Evolutionary conservation across 2,113 vertebrate genomes (phyloP).

Genomic region (Bothrops jararaca): DNA sequence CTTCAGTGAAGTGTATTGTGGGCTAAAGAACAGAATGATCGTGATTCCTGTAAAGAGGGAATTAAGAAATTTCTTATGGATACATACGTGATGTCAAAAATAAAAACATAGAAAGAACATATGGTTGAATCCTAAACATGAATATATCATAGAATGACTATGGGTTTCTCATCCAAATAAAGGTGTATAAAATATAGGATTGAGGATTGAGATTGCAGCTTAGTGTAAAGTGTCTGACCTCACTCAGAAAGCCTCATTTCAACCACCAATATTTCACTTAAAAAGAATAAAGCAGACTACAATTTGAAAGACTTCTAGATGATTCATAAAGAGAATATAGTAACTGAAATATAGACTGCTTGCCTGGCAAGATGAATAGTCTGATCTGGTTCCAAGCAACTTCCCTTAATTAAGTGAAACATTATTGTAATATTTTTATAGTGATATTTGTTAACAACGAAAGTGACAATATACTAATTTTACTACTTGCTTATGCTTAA

Average conservation of each 20-base stretch:
- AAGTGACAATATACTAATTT: slow-evolving; percentile 12
- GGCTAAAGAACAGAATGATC: background rate
- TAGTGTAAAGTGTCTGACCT: background rate
- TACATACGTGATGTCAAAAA: background rate
- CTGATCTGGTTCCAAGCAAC: background rate
- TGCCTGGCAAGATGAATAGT: no score
- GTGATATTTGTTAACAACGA: slow-evolving; percentile 37
- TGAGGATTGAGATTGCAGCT: background rate
- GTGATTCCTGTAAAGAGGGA: background rate
- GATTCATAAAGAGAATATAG: background rate
- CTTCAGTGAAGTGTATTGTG: background rate
- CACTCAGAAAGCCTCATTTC: background rate
- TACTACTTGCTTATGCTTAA: slow-evolving; percentile 23
- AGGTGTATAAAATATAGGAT: background rate
- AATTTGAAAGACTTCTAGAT: background rate
- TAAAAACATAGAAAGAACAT: background rate
- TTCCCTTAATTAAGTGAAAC: background rate
- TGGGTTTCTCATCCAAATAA: background rate
- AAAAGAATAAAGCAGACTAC: background rate
- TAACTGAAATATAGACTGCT: background rate
- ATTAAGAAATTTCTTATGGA: background rate
- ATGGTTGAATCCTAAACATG: background rate
- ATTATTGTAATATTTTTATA: background rate
- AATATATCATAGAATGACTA: background rate
- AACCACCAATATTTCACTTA: background rate